Evolutionary conservation across 1,140 invertebrate species (phyloP).

Genomic region (Sminthurinus signatus): DNA sequence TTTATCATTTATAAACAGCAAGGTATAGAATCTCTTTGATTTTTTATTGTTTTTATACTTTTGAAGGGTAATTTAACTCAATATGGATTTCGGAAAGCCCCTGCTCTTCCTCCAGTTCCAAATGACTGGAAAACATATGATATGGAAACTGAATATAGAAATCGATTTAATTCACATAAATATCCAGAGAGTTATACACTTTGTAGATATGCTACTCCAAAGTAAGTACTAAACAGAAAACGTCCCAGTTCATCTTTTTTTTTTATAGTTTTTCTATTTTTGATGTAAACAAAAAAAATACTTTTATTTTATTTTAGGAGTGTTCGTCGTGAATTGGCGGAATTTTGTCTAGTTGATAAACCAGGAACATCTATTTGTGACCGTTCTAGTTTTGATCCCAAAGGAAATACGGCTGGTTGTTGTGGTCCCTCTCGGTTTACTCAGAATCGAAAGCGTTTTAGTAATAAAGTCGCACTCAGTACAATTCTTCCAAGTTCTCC

Average conservation of each 20-base stretch:
- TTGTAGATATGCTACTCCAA: slow-evolving; percentile 23
- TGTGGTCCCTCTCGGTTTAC: background rate
- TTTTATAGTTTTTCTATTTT: background rate
- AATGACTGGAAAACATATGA: slow-evolving; percentile 36
- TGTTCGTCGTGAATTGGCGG: background rate
- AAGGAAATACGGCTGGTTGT: background rate
- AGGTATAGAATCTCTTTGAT: background rate
- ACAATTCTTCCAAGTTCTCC: background rate
- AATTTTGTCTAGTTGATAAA: background rate
- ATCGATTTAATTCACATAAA: background rate
- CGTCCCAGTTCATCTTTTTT: background rate
- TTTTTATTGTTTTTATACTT: background rate
- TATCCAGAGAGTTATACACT: slow-evolving; percentile 31
- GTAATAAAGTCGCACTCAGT: background rate
- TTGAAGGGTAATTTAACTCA: slow-evolving; percentile 34
- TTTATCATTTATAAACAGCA: background rate
- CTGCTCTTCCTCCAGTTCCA: slow-evolving; percentile 29
- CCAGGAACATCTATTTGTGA: background rate
- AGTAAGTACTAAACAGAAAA: background rate
- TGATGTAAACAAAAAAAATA: too few relatives aligned
- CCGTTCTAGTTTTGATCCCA: background rate
- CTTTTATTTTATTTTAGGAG: background rate
- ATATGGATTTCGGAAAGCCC: slow-evolving; percentile 28
- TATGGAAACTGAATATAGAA: slow-evolving; percentile 19
- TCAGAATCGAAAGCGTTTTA: slow-evolving; percentile 3